These are phyloP conservation scores for Caenorhabditis tropicalis DNA, from an alignment of 1,140 invertebrate genomes.

Conservation along the genomic window DNA sequence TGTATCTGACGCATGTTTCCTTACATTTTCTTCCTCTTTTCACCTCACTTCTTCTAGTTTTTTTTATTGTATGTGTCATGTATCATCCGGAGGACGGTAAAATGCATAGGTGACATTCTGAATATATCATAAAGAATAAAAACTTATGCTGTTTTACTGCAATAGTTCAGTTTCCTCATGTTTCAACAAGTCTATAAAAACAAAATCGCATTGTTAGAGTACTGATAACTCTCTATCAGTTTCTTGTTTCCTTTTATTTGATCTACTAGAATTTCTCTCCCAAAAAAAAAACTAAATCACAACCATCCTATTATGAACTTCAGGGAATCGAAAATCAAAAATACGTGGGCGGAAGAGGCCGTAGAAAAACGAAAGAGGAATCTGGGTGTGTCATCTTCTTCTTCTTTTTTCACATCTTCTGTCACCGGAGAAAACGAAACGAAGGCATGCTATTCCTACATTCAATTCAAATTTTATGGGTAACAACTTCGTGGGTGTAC, in stretches of 20 bases:
- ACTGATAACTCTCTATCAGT: too few relatives aligned
- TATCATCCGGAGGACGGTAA: neutral
- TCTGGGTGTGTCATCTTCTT: conserved; percentile 26
- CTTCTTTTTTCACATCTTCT: neutral
- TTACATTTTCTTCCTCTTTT: conserved; percentile 7
- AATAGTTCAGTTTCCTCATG: too few relatives aligned
- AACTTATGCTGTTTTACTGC: too few relatives aligned
- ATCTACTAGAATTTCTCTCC: too few relatives aligned
- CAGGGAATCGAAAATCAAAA: conserved; percentile 16
- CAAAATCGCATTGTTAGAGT: too few relatives aligned
- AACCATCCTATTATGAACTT: too few relatives aligned
- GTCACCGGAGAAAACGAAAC: neutral
- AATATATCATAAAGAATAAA: too few relatives aligned
- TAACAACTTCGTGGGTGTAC: neutral
- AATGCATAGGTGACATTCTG: too few relatives aligned
- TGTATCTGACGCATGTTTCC: conserved; percentile 1
- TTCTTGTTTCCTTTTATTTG: too few relatives aligned
- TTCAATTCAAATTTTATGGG: conserved; percentile 43
- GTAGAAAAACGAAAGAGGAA: conserved; percentile 21
- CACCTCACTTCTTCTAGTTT: neutral
- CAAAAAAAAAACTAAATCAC: too few relatives aligned
- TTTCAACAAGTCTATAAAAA: too few relatives aligned
- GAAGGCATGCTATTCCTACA: conserved; percentile 1
- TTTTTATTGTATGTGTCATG: conserved; percentile 12
- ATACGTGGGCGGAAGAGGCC: neutral